A percentile compares a stretch with the other conserved stretches of the same genome.
These are phyloP conservation scores for Incurvaria masculella DNA, from an alignment of 2,888 invertebrate genomes.

Conservation along the genomic window DNA sequence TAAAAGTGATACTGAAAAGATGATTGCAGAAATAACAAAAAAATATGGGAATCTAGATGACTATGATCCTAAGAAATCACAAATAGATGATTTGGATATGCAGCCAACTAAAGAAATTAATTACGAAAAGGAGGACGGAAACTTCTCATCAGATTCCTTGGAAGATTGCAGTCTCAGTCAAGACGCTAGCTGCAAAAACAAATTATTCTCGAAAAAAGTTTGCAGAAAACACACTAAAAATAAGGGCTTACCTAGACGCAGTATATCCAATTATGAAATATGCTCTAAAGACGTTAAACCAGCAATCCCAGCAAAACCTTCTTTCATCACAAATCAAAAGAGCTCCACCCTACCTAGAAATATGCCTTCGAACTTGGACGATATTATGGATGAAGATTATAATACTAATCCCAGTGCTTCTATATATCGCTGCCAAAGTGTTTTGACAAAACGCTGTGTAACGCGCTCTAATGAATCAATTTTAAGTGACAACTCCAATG, in stretches of 20 bases:
- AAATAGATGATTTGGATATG: conserved; percentile 32
- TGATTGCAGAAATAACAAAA: conserved; percentile 63
- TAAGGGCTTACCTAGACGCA: conserved; percentile 56
- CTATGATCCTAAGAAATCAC: conserved; percentile 28
- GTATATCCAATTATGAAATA: conserved; percentile 78
- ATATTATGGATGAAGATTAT: conserved; percentile 46
- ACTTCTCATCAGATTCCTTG: conserved; percentile 76
- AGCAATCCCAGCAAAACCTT: conserved; percentile 36
- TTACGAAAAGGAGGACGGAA: conserved; percentile 57
- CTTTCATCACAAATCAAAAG: conserved; percentile 35
- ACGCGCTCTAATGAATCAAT: conserved; percentile 58
- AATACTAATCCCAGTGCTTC: conserved; percentile 33
- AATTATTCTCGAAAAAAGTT: conserved; percentile 49
- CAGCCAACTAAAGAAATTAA: conserved; percentile 38
- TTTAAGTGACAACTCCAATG: conserved; percentile 48
- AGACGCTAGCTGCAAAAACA: conserved; percentile 49
- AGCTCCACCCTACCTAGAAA: conserved; percentile 50
- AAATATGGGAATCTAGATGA: conserved; percentile 62
- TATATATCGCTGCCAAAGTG: conserved; percentile 50
- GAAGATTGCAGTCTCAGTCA: conserved; percentile 66
- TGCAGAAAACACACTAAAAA: conserved; percentile 53
- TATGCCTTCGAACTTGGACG: conserved; percentile 52
- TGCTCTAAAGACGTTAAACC: conserved; percentile 47
- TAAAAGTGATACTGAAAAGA: conserved; percentile 61
- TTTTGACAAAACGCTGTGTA: conserved; percentile 52